phyloP scores from a whole-genome alignment of 2,113 vertebrate genomes.

The Tupaia chinensis region DNA sequence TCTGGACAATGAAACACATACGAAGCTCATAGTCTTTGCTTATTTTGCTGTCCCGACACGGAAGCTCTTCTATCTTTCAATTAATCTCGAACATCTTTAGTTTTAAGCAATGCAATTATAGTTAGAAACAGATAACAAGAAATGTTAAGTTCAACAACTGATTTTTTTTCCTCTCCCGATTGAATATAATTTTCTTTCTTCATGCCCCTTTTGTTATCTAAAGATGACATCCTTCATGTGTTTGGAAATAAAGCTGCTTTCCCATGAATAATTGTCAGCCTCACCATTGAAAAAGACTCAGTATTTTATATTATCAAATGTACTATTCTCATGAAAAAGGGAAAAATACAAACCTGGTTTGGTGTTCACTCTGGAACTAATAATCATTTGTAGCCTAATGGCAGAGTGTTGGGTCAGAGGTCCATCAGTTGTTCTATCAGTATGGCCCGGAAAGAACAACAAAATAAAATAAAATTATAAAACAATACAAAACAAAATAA shows the following conservation, averaged over 20 bases:
- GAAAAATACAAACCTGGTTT: not conserved
- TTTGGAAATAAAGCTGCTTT: not conserved
- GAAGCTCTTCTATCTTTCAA: not conserved
- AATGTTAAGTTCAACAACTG: not conserved
- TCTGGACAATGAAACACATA: not conserved
- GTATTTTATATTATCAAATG: not conserved
- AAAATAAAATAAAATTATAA: too few species aligned
- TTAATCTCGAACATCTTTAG: not conserved
- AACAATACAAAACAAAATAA: too few species aligned
- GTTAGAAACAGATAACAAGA: not conserved
- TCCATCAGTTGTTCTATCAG: not conserved
- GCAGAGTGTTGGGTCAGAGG: accelerated
- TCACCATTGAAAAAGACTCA: not conserved
- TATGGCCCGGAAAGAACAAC: not conserved
- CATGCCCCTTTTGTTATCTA: not conserved
- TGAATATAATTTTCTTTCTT: not conserved
- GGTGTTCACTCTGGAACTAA: not conserved
- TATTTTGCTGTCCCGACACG: not conserved
- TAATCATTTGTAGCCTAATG: not conserved
- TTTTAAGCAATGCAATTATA: not conserved
- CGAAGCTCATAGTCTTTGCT: not conserved
- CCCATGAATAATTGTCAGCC: not conserved
- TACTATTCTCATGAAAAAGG: not conserved
- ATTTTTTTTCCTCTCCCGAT: not conserved
- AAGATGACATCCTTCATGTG: not conserved